phyloP scores from a whole-genome alignment of 1,140 invertebrate genomes.

The Dendroctonus ponderosae region DNA sequence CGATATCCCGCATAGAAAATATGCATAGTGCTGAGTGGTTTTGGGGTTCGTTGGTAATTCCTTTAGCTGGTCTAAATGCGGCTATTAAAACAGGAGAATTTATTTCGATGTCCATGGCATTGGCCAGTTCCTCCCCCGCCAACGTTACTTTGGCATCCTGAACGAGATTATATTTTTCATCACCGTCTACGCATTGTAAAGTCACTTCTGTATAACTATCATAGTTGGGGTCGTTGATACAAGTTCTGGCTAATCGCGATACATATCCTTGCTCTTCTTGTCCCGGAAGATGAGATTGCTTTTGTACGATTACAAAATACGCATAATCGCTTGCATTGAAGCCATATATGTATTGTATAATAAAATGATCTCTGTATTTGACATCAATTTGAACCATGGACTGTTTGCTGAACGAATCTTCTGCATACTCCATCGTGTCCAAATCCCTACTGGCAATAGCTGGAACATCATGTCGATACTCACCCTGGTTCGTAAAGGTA shows the following conservation, averaged over 20 bases:
- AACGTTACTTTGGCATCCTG: constrained; percentile 85
- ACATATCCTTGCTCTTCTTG: constrained; percentile 88
- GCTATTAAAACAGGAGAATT: constrained; percentile 78
- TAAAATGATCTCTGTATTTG: constrained; percentile 90
- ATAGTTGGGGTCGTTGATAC: constrained; percentile 91
- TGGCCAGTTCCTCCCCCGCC: constrained; percentile 78
- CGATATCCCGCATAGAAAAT: constrained; percentile 83
- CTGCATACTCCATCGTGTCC: constrained; percentile 73
- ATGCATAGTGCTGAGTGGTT: constrained; percentile 81
- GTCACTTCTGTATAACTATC: constrained; percentile 95
- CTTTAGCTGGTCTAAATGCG: constrained; percentile 80
- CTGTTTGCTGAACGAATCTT: constrained; percentile 83
- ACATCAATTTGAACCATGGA: constrained; percentile 88
- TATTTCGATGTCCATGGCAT: constrained; percentile 71
- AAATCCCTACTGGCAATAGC: constrained; percentile 86
- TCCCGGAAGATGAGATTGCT: constrained; percentile 81
- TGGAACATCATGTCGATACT: constrained; percentile 91
- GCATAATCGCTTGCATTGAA: constrained; percentile 93
- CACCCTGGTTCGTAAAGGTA: constrained; percentile 89
- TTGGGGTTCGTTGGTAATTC: constrained; percentile 75
- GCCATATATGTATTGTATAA: constrained; percentile 93
- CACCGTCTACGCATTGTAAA: constrained; percentile 70
- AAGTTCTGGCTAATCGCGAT: constrained; percentile 84
- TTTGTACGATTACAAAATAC: constrained; percentile 94
- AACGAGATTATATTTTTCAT: constrained; percentile 80